Percentiles rank a stretch among this genome's conserved stretches.
These are phyloP conservation scores for Heliconius hewitsoni DNA, from an alignment of 1,140 invertebrate species.

Conservation along the genomic window DNA sequence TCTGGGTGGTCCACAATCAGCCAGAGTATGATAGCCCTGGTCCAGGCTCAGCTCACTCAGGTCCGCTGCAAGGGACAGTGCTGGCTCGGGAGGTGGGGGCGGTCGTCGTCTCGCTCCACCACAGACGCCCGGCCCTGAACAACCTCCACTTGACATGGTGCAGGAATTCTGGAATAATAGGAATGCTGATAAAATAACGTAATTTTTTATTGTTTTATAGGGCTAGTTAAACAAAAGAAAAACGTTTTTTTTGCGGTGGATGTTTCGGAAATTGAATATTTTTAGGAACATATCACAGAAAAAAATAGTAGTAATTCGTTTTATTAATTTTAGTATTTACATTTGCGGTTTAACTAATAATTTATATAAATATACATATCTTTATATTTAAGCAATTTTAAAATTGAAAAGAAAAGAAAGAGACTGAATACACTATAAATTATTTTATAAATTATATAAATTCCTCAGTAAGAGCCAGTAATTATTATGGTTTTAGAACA, in stretches of 20 bases:
- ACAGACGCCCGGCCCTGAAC: constrained; percentile 68
- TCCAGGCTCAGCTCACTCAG: constrained; percentile 84
- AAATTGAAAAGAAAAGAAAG: not conserved
- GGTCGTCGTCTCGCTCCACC: constrained; percentile 67
- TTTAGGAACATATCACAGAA: too few species aligned
- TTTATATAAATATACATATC: not conserved
- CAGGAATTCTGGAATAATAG: constrained; percentile 46
- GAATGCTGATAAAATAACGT: not conserved
- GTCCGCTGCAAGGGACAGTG: constrained; percentile 66
- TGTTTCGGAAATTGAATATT: too few species aligned
- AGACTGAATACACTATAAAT: not conserved
- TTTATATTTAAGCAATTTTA: not conserved
- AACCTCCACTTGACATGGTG: constrained; percentile 71
- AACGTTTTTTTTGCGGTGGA: too few species aligned
- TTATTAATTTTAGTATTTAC: too few species aligned
- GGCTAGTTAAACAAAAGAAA: too few species aligned
- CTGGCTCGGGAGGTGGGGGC: constrained; percentile 69
- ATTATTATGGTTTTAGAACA: not conserved
- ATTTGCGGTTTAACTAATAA: too few species aligned
- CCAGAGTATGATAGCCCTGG: constrained; percentile 89
- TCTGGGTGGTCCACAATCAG: constrained; percentile 76
- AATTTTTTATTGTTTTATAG: not conserved
- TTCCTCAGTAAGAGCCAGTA: not conserved
- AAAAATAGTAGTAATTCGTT: too few species aligned
- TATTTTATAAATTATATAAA: not conserved